Evolutionary conservation across 2,888 invertebrate species (phyloP).

Genomic region (Thereva unica): DNA sequence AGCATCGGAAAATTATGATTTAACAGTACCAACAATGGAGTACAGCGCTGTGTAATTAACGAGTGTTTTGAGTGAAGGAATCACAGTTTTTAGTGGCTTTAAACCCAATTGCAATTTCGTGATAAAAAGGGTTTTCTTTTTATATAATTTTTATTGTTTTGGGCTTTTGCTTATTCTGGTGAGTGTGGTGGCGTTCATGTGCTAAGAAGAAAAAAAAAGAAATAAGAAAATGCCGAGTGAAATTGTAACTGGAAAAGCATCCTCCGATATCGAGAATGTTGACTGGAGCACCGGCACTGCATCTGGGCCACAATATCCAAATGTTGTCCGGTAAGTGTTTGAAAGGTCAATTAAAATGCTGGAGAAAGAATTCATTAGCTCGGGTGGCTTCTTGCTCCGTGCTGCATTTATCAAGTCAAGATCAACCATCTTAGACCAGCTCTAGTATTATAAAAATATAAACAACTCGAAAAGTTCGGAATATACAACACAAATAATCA

Average conservation of each 20-base stretch:
- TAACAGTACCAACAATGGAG: no score
- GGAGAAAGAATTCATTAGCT: conserved; percentile 2
- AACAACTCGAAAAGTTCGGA: no score
- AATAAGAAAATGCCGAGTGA: conserved; percentile 65
- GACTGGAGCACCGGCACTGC: conserved; percentile 62
- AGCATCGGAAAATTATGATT: no score
- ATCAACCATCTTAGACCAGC: no score
- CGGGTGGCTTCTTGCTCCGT: background rate
- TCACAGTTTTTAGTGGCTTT: no score
- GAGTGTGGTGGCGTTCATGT: conserved; percentile 15
- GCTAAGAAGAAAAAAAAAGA: background rate
- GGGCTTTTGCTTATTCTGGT: background rate
- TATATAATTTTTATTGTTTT: background rate
- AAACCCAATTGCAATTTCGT: no score
- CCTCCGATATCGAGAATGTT: conserved; percentile 70
- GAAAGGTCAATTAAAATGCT: background rate
- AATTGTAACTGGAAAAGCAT: conserved; percentile 68
- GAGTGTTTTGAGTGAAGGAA: no score
- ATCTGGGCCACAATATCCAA: conserved; percentile 55
- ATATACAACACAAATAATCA: no score
- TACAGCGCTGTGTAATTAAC: no score
- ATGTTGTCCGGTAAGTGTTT: conserved; percentile 53
- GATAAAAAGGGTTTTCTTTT: no score
- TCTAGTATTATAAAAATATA: no score
- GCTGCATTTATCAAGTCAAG: no score